Percentiles rank a stretch among this genome's conserved stretches.
These are phyloP conservation scores for Eupithecia centaureata DNA, from an alignment of 2,888 invertebrate species.

Conservation along the genomic window DNA sequence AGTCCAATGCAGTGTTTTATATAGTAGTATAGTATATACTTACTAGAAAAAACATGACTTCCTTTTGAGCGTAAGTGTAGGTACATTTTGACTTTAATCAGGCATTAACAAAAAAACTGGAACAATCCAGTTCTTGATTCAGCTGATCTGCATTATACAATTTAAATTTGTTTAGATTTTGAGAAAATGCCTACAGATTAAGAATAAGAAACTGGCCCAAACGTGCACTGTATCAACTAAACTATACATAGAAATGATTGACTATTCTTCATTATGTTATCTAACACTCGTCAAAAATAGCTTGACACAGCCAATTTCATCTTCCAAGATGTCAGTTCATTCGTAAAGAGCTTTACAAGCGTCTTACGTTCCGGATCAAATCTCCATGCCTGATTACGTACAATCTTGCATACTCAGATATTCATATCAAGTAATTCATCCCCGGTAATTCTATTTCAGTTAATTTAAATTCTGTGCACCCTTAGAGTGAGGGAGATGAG, in stretches of 20 bases:
- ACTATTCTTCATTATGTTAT: not conserved
- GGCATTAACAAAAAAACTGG: no score
- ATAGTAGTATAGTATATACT: no score
- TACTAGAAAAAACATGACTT: no score
- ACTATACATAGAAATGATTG: no score
- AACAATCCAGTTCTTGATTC: not conserved
- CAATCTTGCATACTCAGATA: slow-evolving; percentile 50
- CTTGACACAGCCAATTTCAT: not conserved
- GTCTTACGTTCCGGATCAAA: slow-evolving; percentile 30
- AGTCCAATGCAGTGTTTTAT: no score
- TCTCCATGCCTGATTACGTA: slow-evolving; percentile 47
- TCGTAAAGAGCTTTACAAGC: slow-evolving; percentile 18
- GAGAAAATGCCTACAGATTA: no score
- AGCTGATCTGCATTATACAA: not conserved
- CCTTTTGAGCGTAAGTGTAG: no score
- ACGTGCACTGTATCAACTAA: not conserved
- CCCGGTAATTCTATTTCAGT: slow-evolving; percentile 61
- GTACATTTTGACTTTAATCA: no score
- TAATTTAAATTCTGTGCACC: slow-evolving; percentile 69
- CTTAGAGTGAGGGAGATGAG: slow-evolving; percentile 26
- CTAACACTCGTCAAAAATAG: not conserved
- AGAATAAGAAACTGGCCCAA: no score
- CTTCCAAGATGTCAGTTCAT: slow-evolving; percentile 5
- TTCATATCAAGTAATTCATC: slow-evolving; percentile 51
- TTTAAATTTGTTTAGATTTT: not conserved